Conservation (phyloP, 2,113 vertebrate genomes). For the Catharus minimus region DNA sequence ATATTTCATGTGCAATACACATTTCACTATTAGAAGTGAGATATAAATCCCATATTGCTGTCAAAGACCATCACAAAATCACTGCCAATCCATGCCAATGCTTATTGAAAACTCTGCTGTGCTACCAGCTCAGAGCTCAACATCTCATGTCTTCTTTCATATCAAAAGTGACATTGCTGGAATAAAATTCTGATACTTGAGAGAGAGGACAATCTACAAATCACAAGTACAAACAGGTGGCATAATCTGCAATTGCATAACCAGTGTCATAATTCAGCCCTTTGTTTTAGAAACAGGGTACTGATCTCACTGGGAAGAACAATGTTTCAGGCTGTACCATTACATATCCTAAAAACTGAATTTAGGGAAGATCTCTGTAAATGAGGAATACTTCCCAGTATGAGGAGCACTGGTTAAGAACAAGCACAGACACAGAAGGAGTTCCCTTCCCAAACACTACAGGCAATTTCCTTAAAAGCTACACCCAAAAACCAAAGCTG, state of each 20-base stretch:
- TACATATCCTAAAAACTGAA: rapidly evolving
- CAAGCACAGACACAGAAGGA: not conserved
- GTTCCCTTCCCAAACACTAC: rapidly evolving
- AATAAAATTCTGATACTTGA: not conserved
- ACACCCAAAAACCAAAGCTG: not conserved
- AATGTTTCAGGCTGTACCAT: not conserved
- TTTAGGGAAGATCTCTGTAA: not conserved
- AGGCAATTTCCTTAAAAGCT: not conserved
- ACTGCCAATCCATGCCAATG: not conserved
- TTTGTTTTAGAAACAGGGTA: not conserved
- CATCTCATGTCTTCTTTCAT: not conserved
- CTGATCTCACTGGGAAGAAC: not conserved
- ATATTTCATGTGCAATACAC: not conserved
- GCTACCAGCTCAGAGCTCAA: not conserved
- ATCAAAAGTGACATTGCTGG: not conserved
- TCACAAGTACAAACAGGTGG: not conserved
- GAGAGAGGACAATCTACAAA: not conserved
- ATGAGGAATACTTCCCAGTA: not conserved
- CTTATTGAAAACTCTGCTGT: not conserved
- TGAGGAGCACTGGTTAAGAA: not conserved
- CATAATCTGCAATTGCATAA: not conserved
- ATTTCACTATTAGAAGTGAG: not conserved
- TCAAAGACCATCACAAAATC: not conserved
- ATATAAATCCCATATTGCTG: not conserved
- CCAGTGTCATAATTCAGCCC: not conserved